phyloP scores from a whole-genome alignment of 2,113 vertebrate genomes.

The Pongo pygmaeus region DNA sequence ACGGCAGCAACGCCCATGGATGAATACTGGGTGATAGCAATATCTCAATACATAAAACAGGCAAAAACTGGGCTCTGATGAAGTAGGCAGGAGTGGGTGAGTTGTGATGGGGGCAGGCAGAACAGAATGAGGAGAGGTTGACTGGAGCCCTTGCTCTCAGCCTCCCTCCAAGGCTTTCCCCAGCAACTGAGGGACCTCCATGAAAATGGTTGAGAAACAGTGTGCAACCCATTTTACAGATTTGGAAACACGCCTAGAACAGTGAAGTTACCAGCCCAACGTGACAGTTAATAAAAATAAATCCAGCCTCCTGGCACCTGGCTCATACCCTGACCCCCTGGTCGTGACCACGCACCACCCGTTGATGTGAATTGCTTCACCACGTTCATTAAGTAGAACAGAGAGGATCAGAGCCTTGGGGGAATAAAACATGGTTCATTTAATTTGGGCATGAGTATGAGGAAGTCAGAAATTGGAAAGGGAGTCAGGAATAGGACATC shows the following conservation, averaged over 20 bases:
- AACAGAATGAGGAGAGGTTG: no score
- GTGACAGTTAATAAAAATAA: neutral
- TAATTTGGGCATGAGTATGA: neutral
- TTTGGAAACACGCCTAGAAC: neutral
- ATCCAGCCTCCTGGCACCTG: neutral
- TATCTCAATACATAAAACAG: neutral
- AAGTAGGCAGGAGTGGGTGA: neutral
- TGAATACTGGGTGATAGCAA: neutral
- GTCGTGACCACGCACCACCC: accelerated
- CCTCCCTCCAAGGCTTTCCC: neutral
- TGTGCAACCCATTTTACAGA: neutral
- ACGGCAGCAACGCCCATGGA: neutral
- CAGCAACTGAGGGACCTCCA: no score
- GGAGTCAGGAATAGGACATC: neutral
- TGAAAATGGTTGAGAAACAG: neutral
- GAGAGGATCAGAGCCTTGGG: neutral
- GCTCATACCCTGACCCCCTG: no score
- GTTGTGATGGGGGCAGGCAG: no score
- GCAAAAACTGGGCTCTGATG: neutral
- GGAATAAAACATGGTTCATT: neutral
- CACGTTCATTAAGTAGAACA: neutral
- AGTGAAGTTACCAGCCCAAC: neutral
- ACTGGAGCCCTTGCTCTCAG: neutral
- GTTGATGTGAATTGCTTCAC: accelerated
- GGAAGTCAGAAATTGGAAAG: neutral